Conservation (phyloP, 2,888 invertebrate genomes). For the Sphaeridia pumilis region DNA sequence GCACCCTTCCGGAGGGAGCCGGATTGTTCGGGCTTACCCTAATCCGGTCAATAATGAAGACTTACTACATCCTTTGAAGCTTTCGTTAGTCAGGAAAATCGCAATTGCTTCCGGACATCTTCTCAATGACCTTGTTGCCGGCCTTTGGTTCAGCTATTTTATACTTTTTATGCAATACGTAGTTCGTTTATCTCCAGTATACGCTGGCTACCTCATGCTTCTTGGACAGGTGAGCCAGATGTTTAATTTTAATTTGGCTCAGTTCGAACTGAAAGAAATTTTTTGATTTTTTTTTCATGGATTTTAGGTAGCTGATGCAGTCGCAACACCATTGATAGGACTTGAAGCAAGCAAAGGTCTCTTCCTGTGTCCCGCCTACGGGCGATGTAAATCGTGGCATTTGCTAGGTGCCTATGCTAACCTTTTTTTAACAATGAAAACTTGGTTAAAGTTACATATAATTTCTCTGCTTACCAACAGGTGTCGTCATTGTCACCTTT, state of each 20-base stretch:
- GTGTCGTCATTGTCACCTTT: slow-evolving; percentile 59
- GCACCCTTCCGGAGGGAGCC: neutral
- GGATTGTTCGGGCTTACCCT: neutral
- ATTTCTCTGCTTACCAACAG: slow-evolving; percentile 41
- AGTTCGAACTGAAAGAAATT: neutral
- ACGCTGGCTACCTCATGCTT: slow-evolving; percentile 54
- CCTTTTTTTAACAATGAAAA: neutral
- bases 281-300: no score
- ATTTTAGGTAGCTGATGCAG: slow-evolving; percentile 62
- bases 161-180: slow-evolving; percentile 64
- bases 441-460: neutral
- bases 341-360: slow-evolving; percentile 63
- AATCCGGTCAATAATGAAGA: slow-evolving; percentile 8
- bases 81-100: slow-evolving; percentile 12
- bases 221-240: slow-evolving; percentile 49
- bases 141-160: slow-evolving; percentile 87
- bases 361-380: slow-evolving; percentile 57
- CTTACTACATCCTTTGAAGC: slow-evolving; percentile 11
- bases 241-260: neutral
- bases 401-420: slow-evolving; percentile 53
- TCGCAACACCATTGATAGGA: slow-evolving; percentile 80
- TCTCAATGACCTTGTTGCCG: slow-evolving; percentile 80
- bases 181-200: slow-evolving; percentile 41
- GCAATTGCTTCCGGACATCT: slow-evolving; percentile 54
- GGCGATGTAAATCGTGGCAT: slow-evolving; percentile 80